phyloP scores from a whole-genome alignment of 2,888 invertebrate genomes.

The Drosophila histrio region DNA sequence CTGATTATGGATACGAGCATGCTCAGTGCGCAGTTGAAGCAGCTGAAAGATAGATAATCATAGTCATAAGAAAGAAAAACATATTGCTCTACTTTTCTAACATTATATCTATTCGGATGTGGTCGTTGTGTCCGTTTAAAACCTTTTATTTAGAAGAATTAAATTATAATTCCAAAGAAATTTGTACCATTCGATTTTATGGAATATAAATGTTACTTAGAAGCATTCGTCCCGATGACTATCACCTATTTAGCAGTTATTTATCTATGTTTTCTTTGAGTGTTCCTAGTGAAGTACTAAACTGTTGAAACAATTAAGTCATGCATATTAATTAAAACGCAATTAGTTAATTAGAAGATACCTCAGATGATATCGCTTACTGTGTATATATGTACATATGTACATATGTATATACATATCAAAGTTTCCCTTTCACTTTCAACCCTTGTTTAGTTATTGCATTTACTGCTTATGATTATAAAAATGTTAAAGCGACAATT shows the following conservation, averaged over 20 bases:
- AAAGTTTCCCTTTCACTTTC: conserved; percentile 10
- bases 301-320: not conserved
- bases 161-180: not conserved
- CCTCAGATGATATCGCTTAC: not conserved
- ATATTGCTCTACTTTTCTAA: no score
- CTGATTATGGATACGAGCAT: conserved; percentile 78
- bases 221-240: not conserved
- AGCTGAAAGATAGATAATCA: conserved; percentile 49
- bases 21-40: conserved; percentile 78
- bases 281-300: not conserved
- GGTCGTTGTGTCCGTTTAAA: no score
- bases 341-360: not conserved
- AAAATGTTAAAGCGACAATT: conserved; percentile 20
- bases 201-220: not conserved
- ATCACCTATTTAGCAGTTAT: not conserved
- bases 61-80: no score
- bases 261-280: no score
- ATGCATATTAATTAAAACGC: not conserved
- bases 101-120: no score
- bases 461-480: conserved; percentile 24
- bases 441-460: conserved; percentile 26
- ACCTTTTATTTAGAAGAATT: no score
- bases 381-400: not conserved
- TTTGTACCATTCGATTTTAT: not conserved
- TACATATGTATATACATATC: not conserved